Evolutionary conservation across 2,888 invertebrate species (phyloP).

Genomic region (Plusia festucae): DNA sequence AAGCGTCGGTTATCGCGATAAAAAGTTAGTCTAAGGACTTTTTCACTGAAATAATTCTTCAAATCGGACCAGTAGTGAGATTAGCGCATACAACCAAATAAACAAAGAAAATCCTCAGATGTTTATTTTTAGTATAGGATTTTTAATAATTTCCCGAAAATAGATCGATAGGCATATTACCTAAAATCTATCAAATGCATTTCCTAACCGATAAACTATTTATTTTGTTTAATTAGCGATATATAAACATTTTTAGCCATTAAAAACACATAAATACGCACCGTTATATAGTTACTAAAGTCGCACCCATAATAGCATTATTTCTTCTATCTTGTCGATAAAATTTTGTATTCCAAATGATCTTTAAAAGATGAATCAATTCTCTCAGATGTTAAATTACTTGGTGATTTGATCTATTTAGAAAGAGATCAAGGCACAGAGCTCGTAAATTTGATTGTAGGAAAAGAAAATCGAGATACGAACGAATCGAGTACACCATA

Average conservation of each 20-base stretch:
- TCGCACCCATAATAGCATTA: no score
- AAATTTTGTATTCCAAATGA: neutral
- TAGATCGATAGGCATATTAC: neutral
- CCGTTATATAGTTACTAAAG: neutral
- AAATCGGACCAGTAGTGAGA: no score
- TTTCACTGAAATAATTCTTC: no score
- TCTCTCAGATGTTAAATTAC: neutral
- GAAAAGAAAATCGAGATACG: neutral
- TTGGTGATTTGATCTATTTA: neutral
- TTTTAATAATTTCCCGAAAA: neutral
- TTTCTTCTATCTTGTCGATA: neutral
- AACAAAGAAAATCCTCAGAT: no score
- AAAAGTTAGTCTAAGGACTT: no score
- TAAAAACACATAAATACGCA: neutral
- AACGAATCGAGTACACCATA: no score
- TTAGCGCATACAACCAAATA: no score
- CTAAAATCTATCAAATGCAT: neutral
- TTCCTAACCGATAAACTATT: neutral
- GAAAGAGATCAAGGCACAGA: constrained; percentile 1
- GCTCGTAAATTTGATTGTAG: constrained; percentile 1
- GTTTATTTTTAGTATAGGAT: no score
- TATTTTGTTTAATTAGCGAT: neutral
- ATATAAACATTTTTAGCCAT: neutral
- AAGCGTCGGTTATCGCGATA: no score
- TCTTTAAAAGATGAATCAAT: neutral